Evolutionary conservation across 2,888 invertebrate species (phyloP).

Genomic region (Diaphora mendica): DNA sequence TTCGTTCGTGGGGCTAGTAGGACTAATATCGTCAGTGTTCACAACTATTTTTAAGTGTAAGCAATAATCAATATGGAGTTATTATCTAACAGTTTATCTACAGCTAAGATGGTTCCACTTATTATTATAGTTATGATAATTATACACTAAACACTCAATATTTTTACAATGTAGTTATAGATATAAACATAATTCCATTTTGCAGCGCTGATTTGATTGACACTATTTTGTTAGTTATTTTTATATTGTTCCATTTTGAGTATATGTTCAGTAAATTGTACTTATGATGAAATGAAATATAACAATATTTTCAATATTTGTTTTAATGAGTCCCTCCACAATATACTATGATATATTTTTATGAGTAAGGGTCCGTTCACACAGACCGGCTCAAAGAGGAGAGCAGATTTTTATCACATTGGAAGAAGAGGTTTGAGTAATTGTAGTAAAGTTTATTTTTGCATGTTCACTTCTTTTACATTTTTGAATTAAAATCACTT

Average conservation of each 20-base stretch:
- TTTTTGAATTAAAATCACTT: too few relatives aligned
- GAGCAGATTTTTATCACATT: too few relatives aligned
- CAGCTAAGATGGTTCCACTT: constrained; percentile 43
- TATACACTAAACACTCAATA: constrained; percentile 46
- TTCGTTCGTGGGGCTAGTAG: constrained; percentile 36
- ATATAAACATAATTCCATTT: constrained; percentile 39
- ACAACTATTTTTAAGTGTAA: constrained; percentile 42
- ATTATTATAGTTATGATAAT: constrained; percentile 41
- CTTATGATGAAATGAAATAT: constrained; percentile 79
- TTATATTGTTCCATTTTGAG: constrained; percentile 69
- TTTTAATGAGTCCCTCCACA: constrained; percentile 31
- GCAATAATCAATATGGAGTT: constrained; percentile 39
- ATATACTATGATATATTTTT: not conserved
- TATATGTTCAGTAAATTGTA: constrained; percentile 71
- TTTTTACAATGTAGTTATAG: constrained; percentile 47
- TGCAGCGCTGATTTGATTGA: constrained; percentile 41
- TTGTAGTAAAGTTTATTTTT: too few relatives aligned
- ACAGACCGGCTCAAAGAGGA: too few relatives aligned
- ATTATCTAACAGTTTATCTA: constrained; percentile 34
- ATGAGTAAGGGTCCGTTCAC: too few relatives aligned
- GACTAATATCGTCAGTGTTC: constrained; percentile 40
- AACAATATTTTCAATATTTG: constrained; percentile 75
- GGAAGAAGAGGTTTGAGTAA: too few relatives aligned
- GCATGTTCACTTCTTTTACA: too few relatives aligned
- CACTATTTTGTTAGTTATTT: constrained; percentile 65